These are phyloP conservation scores for Phasianus colchicus DNA, from an alignment of 2,113 vertebrate genomes.

Conservation along the genomic window DNA sequence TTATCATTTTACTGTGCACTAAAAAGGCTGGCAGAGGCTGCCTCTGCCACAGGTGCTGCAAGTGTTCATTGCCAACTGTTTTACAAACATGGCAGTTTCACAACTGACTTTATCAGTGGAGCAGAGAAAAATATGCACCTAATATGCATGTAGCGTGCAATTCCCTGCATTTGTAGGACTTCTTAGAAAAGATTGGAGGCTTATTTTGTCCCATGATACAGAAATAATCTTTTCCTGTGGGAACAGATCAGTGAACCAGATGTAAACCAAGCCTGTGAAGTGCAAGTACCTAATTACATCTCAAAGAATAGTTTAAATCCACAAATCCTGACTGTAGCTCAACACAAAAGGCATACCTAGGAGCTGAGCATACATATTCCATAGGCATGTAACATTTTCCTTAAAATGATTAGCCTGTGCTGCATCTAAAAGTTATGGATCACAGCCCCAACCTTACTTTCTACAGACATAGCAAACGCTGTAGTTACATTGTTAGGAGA, in stretches of 20 bases:
- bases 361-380: background rate
- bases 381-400: background rate
- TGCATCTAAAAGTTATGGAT: background rate
- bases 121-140: conserved; percentile 28
- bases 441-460: background rate
- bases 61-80: background rate
- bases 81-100: conserved; percentile 13
- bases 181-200: background rate
- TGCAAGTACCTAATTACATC: conserved; percentile 17
- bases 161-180: background rate
- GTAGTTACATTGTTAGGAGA: background rate
- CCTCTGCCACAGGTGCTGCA: conserved; percentile 49
- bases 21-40: conserved; percentile 24
- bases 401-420: conserved; percentile 1
- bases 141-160: background rate
- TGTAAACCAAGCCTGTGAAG: conserved; percentile 33
- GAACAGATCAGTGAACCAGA: conserved; percentile 14
- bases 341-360: conserved; percentile 4
- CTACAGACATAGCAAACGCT: background rate
- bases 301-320: background rate
- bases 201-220: background rate
- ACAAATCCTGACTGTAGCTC: background rate
- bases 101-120: conserved; percentile 13
- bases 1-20: conserved; percentile 3
- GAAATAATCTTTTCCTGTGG: conserved; percentile 5